Evolutionary conservation across 2,797 vertebrate species (phyloP).

Genomic region (Eulemur coronatus): DNA sequence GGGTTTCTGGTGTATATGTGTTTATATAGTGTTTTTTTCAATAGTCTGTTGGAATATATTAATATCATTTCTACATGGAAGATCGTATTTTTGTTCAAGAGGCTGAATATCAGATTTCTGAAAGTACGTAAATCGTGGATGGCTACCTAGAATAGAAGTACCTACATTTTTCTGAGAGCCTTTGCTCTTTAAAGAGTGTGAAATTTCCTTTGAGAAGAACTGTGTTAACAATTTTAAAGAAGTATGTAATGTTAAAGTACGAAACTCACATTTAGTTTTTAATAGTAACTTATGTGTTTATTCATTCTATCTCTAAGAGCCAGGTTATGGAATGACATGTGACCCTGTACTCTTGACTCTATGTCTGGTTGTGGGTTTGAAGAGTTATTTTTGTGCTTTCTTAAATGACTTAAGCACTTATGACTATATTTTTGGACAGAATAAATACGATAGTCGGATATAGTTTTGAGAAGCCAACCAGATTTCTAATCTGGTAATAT

Average conservation of each 20-base stretch:
- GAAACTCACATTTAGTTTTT: slow-evolving; percentile 56
- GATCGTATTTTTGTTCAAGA: slow-evolving; percentile 7
- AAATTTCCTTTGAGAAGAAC: background rate
- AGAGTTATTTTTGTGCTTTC: slow-evolving; percentile 52
- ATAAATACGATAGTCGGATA: background rate
- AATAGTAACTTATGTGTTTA: slow-evolving; percentile 60
- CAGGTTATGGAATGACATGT: background rate
- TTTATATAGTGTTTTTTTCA: background rate
- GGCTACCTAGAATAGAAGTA: background rate
- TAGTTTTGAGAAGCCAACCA: slow-evolving; percentile 35
- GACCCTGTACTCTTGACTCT: slow-evolving; percentile 44
- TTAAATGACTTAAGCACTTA: background rate
- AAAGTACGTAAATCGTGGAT: background rate
- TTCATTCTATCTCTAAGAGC: slow-evolving; percentile 45
- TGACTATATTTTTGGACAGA: background rate
- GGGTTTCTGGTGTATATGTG: background rate
- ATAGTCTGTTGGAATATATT: background rate
- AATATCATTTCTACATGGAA: background rate
- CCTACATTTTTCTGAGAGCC: background rate
- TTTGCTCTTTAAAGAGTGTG: background rate
- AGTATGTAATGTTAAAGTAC: slow-evolving; percentile 41
- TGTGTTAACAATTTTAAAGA: slow-evolving; percentile 47
- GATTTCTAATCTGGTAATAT: background rate
- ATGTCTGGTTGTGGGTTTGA: slow-evolving; percentile 43
- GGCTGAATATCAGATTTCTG: background rate